Evolutionary conservation across 2,888 invertebrate genomes (phyloP).

Genomic region (Ethmia dodecea): DNA sequence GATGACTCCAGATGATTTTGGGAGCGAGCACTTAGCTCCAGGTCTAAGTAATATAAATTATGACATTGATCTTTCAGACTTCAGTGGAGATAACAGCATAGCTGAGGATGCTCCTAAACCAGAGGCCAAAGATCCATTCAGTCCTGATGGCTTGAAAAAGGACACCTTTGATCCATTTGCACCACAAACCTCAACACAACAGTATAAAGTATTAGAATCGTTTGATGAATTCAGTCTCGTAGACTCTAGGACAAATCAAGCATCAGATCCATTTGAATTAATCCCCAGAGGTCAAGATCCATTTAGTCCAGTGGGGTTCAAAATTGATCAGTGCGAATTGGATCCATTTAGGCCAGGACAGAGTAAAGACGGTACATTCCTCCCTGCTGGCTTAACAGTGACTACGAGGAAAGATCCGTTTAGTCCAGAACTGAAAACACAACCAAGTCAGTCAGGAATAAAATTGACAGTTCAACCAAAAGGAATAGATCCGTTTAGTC

Average conservation of each 20-base stretch:
- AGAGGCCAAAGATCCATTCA: constrained; percentile 74
- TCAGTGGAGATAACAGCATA: constrained; percentile 84
- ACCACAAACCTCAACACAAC: constrained; percentile 48
- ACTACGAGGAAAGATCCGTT: constrained; percentile 6
- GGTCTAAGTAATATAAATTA: constrained; percentile 85
- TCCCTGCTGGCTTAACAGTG: no score
- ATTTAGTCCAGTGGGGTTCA: constrained; percentile 22
- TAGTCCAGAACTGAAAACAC: constrained; percentile 4
- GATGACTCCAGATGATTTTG: constrained; percentile 79
- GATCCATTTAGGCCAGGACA: constrained; percentile 3
- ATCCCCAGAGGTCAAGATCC: constrained; percentile 37
- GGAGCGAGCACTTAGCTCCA: constrained; percentile 70
- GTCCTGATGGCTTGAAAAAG: constrained; percentile 65
- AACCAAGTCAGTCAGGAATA: no score
- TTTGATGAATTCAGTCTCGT: constrained; percentile 57
- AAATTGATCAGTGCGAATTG: background rate
- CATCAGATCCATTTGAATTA: constrained; percentile 51
- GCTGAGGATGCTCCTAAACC: constrained; percentile 71
- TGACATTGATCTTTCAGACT: constrained; percentile 86
- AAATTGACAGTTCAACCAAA: background rate
- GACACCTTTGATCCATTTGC: constrained; percentile 68
- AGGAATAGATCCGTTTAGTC: constrained; percentile 3
- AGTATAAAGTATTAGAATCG: constrained; percentile 38
- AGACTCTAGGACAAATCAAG: constrained; percentile 29
- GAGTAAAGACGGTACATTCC: no score